A percentile compares a stretch with the other conserved stretches of the same genome.
Evolutionary conservation across 2,888 invertebrate genomes (phyloP).

Genomic region (Drosophila barbarae): DNA sequence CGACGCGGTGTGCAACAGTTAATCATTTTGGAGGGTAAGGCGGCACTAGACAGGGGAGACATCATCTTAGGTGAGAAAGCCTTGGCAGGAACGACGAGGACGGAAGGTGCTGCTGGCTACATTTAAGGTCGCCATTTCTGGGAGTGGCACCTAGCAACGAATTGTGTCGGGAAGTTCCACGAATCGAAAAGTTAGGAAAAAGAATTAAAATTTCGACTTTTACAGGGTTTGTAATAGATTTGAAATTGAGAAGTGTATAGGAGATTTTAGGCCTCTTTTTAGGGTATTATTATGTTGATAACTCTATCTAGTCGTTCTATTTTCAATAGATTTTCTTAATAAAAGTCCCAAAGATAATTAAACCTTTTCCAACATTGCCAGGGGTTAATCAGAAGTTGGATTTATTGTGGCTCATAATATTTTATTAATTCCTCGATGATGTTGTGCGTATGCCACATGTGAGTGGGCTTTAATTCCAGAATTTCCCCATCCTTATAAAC

Average conservation of each 20-base stretch:
- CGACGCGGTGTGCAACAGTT: slow-evolving; percentile 65
- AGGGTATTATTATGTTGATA: neutral
- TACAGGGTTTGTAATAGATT: neutral
- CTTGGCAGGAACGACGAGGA: slow-evolving; percentile 1
- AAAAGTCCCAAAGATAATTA: neutral
- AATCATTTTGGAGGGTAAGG: slow-evolving; percentile 52
- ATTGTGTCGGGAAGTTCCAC: neutral
- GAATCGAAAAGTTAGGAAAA: neutral
- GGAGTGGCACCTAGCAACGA: slow-evolving; percentile 17
- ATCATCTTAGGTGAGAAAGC: slow-evolving; percentile 18
- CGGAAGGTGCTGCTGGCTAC: neutral
- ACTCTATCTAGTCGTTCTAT: neutral
- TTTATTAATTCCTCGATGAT: slow-evolving; percentile 11
- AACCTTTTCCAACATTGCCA: no score
- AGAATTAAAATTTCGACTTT: neutral
- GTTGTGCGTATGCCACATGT: slow-evolving; percentile 1
- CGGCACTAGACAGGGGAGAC: neutral
- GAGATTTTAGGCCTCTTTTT: neutral
- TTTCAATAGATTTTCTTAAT: neutral
- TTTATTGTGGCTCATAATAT: slow-evolving; percentile 4
- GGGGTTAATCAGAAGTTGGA: neutral
- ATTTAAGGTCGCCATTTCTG: slow-evolving; percentile 14
- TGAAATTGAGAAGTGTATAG: neutral
- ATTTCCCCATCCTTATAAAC: neutral
- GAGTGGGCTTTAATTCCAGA: slow-evolving; percentile 6